Base-by-base conservation (phyloP, 2,797 vertebrate genomes). In the Manis pentadactyla region DNA sequence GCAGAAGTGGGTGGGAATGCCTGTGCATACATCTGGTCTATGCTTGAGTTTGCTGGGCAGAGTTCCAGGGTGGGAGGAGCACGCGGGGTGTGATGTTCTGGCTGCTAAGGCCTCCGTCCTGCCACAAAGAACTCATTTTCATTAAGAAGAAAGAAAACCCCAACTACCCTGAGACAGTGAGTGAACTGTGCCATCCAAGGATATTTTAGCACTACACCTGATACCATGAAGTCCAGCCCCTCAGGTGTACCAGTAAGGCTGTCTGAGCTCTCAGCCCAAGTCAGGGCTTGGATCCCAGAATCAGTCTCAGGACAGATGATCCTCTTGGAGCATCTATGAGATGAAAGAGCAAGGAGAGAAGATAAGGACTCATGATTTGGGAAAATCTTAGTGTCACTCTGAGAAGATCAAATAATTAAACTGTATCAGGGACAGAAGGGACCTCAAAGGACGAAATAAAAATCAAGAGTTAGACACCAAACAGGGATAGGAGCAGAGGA, bases 321-420 rank as follows among this genome's bases (percentile, higher is more conserved):
- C 27, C 18, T 37, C n/a, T 39, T n/a, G 39, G 5, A 51, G 29
- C 29, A 8, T 53, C 18, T 78, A 13, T 53, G 29, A 71, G 12
- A 34, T 23, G 6, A 37, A 63, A 86, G 27, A 87, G 15, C 15
- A n/a, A 31, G 37, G 34, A 68, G 21, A 46, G 21, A 23, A 49
- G 25, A 39, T 17, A 29, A 29, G 55, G 49, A 37, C 14, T 42
- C 1, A 0, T 5, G 15, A 42, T 37, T 27, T 63, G 6, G 61
- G 15, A 23, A 37, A 92, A 64, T 55, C 25, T 87, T 15, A 31
- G 12, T n/a, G 6, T 85, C 61, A 23, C 23, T 11, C 15, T 18
- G 55, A 19, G 81, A 95, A 55, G 29, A 90, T 14, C 59, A 71
- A 81, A 59, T 59, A 74, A 39, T 18, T 25, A 57, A 51, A 46